phyloP scores from a whole-genome alignment of 2,888 invertebrate species.

The Augiades crinisus region DNA sequence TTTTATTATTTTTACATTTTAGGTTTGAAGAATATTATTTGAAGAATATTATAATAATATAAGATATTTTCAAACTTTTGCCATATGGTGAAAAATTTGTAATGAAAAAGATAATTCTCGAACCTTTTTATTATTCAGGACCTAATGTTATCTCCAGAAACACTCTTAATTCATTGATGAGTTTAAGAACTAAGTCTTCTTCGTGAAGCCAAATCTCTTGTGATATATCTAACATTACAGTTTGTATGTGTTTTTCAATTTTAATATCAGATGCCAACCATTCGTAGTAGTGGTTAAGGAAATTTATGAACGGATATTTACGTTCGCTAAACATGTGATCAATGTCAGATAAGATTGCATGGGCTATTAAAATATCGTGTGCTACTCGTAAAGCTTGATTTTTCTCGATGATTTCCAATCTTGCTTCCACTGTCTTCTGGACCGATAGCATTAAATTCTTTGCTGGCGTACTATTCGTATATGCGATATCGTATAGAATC shows the following conservation, averaged over 20 bases:
- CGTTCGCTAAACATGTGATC: conserved; percentile 52
- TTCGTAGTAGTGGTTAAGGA: conserved; percentile 42
- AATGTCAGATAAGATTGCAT: conserved; percentile 59
- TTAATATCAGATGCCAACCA: conserved; percentile 41
- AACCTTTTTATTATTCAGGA: conserved; percentile 36
- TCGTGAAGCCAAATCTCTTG: conserved; percentile 36
- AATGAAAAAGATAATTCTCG: too few relatives aligned
- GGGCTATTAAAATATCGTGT: conserved; percentile 48
- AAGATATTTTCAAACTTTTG: too few relatives aligned
- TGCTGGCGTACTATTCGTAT: conserved; percentile 45
- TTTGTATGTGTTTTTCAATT: conserved; percentile 35
- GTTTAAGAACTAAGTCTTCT: conserved; percentile 44
- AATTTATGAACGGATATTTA: conserved; percentile 45
- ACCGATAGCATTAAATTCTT: conserved; percentile 47
- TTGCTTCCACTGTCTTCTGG: conserved; percentile 43
- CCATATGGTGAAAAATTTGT: too few relatives aligned
- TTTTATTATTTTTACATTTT: too few relatives aligned
- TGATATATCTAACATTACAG: conserved; percentile 42
- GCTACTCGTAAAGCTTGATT: conserved; percentile 35
- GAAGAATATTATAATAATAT: too few relatives aligned
- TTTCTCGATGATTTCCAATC: conserved; percentile 37
- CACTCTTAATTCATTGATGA: conserved; percentile 51
- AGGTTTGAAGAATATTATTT: too few relatives aligned
- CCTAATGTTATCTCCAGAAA: conserved; percentile 58
- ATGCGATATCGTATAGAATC: conserved; percentile 58